Evolutionary conservation across 2,113 vertebrate genomes (phyloP), one percentile per base, ranked within the genome.

Genomic region (Colistium nudipinnis): DNA sequence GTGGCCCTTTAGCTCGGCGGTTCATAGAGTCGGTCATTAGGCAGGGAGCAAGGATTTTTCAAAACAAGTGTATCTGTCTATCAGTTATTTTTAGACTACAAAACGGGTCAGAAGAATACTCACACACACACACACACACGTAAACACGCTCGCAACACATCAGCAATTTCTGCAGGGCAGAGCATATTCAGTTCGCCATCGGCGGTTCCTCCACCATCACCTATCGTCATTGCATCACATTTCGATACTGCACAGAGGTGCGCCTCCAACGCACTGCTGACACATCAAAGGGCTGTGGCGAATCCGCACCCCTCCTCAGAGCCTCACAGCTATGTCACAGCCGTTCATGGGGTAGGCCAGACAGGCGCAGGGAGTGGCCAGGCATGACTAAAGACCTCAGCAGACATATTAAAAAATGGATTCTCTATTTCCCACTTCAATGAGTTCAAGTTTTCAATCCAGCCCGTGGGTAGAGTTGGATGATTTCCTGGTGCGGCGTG

Each of bases 211-310:
- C 86, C 78, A 77, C 70, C 69, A 74, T 69, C 62, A 81, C 78
- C 79, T 80, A 86, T 74, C 81, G 53, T 63, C 75, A 70, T 86
- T 79, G 82, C 80, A 83, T 85, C 84, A 85, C 79, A 86, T 88
- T 86, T 82, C 77, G 86, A 80, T 88, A 82, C 84, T 85, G 79
- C 73, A 76, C 82, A 67, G 85, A 86, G 80, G 79, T 90, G 81
- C 73, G 63, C 64, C 56, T 62, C 74, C 70, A 80, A 82, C 57
- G 52, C 70, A 39, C 68, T 81, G 86, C 91, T 91, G 89, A 92
- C 90, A 90, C 90, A 90, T 92, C 89, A 92, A 91, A 93, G 90
- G 79, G 64, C 84, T 74, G 60, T 77, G 20, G 80, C 71, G 85
- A 83, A 90, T 83, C 71, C 71, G 62, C 80, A 78, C 66, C 79